These are phyloP conservation scores for Alentia gelatinosa DNA, from an alignment of 2,888 invertebrate species.

Conservation along the genomic window DNA sequence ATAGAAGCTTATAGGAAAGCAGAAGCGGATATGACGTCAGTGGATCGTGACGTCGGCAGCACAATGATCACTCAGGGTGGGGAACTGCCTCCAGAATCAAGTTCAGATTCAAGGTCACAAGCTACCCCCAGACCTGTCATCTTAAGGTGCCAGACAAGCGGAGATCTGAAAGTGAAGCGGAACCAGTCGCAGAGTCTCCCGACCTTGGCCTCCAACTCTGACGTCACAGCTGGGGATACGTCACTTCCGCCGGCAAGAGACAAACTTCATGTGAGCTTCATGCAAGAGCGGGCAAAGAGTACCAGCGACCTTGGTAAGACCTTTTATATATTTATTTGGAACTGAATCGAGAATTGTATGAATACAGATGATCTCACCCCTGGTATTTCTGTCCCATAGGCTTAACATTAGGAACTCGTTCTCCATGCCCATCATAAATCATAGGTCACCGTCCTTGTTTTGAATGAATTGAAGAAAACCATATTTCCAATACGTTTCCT, in stretches of 20 bases:
- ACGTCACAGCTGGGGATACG: neutral
- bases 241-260: neutral
- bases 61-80: neutral
- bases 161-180: neutral
- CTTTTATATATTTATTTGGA: no score
- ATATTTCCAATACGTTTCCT: no score
- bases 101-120: neutral
- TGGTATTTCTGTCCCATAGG: no score
- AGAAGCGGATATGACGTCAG: no score
- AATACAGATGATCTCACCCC: no score
- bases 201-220: neutral
- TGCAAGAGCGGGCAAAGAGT: neutral
- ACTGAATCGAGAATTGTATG: no score
- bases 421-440: no score
- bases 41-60: neutral
- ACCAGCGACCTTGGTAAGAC: neutral
- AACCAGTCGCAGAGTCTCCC: neutral
- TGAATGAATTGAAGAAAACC: no score
- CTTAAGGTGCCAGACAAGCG: neutral
- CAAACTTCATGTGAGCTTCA: neutral
- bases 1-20: no score
- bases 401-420: no score
- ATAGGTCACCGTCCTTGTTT: no score
- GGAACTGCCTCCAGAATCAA: neutral
- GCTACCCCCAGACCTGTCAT: neutral